Base-by-base conservation (phyloP, 2,888 invertebrate species). In the Shargacucullia verbasci region DNA sequence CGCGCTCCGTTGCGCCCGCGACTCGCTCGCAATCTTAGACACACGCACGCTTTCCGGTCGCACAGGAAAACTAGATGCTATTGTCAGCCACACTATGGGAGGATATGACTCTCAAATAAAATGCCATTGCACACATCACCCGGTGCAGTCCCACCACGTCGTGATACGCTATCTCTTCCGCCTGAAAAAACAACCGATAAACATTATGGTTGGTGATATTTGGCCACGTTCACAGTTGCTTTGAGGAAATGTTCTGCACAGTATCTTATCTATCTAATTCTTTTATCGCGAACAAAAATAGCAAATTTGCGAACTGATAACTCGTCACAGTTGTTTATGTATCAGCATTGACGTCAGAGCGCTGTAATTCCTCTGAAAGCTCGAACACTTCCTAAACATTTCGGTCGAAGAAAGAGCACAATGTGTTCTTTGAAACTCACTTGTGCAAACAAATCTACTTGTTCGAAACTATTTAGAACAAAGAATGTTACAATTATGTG, bases 31-130 rank as follows among this genome's bases (percentile, higher is more conserved):
- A 72, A 83, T 84, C 86, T 88, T 82, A 86, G 82, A 81, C 79
- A 72, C 83, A 84, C 81, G 83, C 86, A 79, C 84, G 84, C 87
- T 86, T 90, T 91, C 91, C 92, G 91, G 88, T 86, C 80, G 79
- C 85, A 86, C 89, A 89, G 91, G 89, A 88, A 87, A 86, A 87
- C 85, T 76, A 85, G 78, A 78, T 79, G 80, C 82, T 62, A 85
- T 86, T 88, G 83, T 87, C 70, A 61, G 46, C 20, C 62, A 54
- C 70, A 72, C 78, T 78, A 77, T 74, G 73, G 75, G 70, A 87
- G 84, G 84, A 87, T 86, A 79, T 80, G 76, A 65, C 40, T 72
- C 63, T 76, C 55, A 64, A 77, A 74, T 70, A 70, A 70, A 70
- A 57, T 49, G 40, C 39, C 48, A 69, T 57, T 62, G 68, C 64